phyloP scores from a whole-genome alignment of 2,888 invertebrate species.

The Halocaridina rubra region DNA sequence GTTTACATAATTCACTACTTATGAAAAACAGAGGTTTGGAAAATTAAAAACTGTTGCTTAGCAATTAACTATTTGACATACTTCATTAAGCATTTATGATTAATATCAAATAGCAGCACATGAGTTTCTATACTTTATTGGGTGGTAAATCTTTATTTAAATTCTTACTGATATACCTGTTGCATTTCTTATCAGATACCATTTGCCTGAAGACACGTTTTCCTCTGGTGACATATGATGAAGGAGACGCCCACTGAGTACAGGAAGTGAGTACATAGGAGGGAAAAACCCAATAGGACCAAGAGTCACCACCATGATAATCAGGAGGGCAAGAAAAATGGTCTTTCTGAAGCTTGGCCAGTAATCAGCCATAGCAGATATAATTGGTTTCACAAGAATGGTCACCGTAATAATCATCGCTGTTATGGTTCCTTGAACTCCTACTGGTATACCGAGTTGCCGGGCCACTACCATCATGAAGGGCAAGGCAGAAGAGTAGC shows the following conservation, averaged over 20 bases:
- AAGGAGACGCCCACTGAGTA: background rate
- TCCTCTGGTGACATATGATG: background rate
- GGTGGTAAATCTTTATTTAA: background rate
- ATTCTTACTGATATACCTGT: background rate
- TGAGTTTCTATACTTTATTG: no score
- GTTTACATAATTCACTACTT: no score
- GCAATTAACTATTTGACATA: background rate
- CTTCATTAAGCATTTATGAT: background rate
- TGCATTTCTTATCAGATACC: background rate
- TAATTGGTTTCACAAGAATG: slow-evolving; percentile 35
- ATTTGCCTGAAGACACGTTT: background rate
- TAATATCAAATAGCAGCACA: no score
- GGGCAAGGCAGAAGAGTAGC: slow-evolving; percentile 39
- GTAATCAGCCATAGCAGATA: slow-evolving; percentile 33
- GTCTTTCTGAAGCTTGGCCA: slow-evolving; percentile 29
- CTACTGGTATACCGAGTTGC: slow-evolving; percentile 56
- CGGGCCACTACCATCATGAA: slow-evolving; percentile 53
- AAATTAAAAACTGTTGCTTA: no score
- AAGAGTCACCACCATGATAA: background rate
- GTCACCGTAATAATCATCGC: slow-evolving; percentile 7
- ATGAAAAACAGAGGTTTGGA: no score
- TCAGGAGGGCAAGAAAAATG: slow-evolving; percentile 24
- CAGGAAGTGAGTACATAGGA: background rate
- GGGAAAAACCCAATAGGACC: slow-evolving; percentile 9
- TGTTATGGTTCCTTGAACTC: slow-evolving; percentile 24